Evolutionary conservation across 2,888 invertebrate species (phyloP), one percentile per base, ranked within the genome.

Genomic region (Agriotes lineatus): DNA sequence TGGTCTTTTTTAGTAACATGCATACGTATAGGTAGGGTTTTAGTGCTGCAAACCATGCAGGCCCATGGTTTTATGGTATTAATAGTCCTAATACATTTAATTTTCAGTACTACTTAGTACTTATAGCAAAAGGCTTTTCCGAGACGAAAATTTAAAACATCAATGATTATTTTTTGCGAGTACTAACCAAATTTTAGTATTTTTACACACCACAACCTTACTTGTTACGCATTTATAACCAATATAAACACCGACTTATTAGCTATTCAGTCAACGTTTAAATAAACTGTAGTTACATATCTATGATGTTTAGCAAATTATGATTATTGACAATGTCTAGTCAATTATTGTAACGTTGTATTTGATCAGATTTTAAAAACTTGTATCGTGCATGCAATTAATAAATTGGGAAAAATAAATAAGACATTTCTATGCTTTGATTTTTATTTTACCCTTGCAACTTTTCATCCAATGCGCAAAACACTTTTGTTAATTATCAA

Each of bases 281-380:
- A 52, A 52, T 54, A 45, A 45, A 45, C 56, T 39, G 67, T 67
- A 67, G 67, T 56, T 57, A 62, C 57, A 61, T 57, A 67, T 61
- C 48, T 62, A 48, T 57, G 37, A 56, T 61, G 44, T 62, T 67
- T 61, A 61, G 61, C 25, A 57, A 54, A 63, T 39, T 62, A 54
- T 42, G 44, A 62, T 61, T 63, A 63, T 56, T 63, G 54, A 56
- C 56, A 63, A 56, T 63, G 61, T 61, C 56, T 67, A 67, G 67
- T 67, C 61, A 67, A 67, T 67, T 67, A 67, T 63, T 61, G 39
- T 67, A 61, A 44, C 44, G 48, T 67, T 60, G 60, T 67, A 67
- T 61, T 54, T 67, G 45, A 61, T 67, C 61, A 61, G 45, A 67
- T 54, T 54, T 61, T 67, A 60, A 59, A 25, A 56, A 60, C 54